Evolutionary conservation across 2,113 vertebrate genomes (phyloP), one percentile per base, ranked within the genome.

Genomic region (Oreochromis spilurus): DNA sequence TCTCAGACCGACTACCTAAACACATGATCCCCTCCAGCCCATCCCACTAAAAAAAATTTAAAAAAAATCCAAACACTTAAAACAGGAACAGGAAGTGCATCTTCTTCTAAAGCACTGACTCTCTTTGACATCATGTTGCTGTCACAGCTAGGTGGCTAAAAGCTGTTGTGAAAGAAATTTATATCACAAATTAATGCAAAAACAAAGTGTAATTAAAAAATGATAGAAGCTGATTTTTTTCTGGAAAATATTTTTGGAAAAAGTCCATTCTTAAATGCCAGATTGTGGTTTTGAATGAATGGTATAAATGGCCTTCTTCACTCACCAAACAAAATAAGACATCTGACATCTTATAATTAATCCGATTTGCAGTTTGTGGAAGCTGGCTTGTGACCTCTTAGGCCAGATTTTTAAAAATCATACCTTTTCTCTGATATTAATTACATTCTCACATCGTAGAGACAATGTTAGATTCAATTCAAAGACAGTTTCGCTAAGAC

Each of bases 1-100:
- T 93, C 91, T 93, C 93, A 91, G 91, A 92, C 89, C 89, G 84
- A 93, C 88, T 88, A 90, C 91, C 94, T 93, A 50, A 87, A 90
- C 85, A 84, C 67, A 85, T 91, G 86, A 92, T 93, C 90, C 72
- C 50, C 75, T 86, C 54, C 48, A 77, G 24, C 62, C 54, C 40
- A 77, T 77, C 57, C 19, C 16, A n/a, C 67, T 14, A 48, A 79
- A 84, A 67, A 83, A 80, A 88, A 72, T n/a, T n/a, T n/a, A n/a
- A 87, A 83, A 87, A 58, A 86, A 72, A 2, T 6, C 24, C 26
- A 67, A 54, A 82, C 81, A 75, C 80, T 92, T 89, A 57, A 84
- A 88, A 89, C 82, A 86, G 87, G 84, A 91, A 90, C 80, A 90
- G 91, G 89, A 92, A 94, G 89, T 92, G 80, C 58, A 67, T 82